Percentiles rank a stretch among this genome's conserved stretches.
Conservation (phyloP, 2,113 vertebrate genomes). For the Butorides virescens region DNA sequence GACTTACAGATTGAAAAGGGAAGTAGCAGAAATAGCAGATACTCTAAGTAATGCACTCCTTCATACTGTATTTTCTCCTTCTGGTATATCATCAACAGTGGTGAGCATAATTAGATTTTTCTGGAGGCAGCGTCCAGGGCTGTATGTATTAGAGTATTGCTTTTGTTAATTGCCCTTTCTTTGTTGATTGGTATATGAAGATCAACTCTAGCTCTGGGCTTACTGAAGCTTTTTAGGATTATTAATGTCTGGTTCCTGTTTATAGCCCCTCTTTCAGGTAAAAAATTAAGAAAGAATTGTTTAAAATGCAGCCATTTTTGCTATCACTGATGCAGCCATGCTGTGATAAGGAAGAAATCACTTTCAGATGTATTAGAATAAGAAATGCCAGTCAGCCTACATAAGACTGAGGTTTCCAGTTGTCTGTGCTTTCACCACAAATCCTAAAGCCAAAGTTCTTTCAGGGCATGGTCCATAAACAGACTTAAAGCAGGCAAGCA, state of each 20-base stretch:
- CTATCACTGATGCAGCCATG: background rate
- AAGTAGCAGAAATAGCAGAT: background rate
- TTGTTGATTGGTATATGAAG: background rate
- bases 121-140: conserved; percentile 1
- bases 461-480: background rate
- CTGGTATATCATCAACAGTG: background rate
- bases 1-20: background rate
- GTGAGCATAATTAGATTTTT: background rate
- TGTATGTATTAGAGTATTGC: background rate
- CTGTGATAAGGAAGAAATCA: background rate
- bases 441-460: background rate
- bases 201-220: conserved; percentile 9
- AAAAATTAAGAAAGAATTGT: background rate
- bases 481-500: background rate
- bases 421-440: background rate
- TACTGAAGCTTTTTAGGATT: background rate
- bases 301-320: background rate
- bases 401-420: background rate
- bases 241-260: background rate
- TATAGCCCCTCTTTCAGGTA: background rate
- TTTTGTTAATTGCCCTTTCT: conserved; percentile 15
- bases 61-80: background rate
- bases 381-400: background rate
- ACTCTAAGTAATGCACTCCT: background rate
- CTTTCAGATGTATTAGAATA: background rate